phyloP scores from a whole-genome alignment of 92 coral and sea anemone species.

The Ricordea florida region DNA sequence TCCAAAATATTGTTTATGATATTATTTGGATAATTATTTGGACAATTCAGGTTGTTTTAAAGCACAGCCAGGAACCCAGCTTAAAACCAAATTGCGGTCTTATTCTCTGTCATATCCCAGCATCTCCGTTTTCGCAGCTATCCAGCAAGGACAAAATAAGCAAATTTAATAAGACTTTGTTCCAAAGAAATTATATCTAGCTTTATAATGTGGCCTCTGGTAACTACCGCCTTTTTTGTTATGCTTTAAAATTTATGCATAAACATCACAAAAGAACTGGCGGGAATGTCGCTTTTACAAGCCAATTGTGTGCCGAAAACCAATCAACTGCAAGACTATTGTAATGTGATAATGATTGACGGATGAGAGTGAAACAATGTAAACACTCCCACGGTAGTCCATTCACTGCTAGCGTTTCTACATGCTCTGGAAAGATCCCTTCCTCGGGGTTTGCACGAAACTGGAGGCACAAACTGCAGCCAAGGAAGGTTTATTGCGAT shows the following conservation, averaged over 20 bases:
- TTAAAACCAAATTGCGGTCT: no score
- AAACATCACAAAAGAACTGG: slow-evolving; percentile 37
- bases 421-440: slow-evolving; percentile 86
- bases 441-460: not conserved
- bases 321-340: slow-evolving; percentile 52
- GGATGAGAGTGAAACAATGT: slow-evolving; percentile 29
- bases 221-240: no score
- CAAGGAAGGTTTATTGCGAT: not conserved
- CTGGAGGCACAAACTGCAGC: not conserved
- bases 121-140: no score
- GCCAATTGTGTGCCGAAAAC: slow-evolving; percentile 56
- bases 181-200: no score
- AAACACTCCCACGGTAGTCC: slow-evolving; percentile 13
- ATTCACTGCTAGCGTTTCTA: slow-evolving; percentile 78
- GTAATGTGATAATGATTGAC: slow-evolving; percentile 61
- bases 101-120: no score
- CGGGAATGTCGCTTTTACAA: slow-evolving; percentile 63
- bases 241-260: not conserved
- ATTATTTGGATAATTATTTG: no score
- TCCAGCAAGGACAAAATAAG: no score
- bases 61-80: no score
- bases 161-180: no score
- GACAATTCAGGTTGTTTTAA: no score
- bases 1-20: no score
- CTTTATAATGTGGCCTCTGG: no score